Base-by-base conservation (phyloP, 2,797 vertebrate genomes). In the Gymnocypris eckloni region DNA sequence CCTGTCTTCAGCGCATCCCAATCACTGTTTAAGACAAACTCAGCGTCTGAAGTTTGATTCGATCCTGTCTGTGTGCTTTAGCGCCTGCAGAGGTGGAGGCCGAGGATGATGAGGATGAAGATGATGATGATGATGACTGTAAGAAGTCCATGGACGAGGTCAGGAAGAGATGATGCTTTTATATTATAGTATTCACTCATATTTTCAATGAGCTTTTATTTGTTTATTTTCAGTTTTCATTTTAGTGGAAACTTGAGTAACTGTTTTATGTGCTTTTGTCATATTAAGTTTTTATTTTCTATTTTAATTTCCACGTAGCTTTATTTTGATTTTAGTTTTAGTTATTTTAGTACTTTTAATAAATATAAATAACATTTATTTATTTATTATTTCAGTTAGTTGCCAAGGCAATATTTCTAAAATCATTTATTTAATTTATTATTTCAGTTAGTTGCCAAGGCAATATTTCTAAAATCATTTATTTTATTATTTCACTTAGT, bases 91-190 rank as follows among this genome's bases (percentile, higher is more conserved):
- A 99, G 88, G 96, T 97, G 33, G 98, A 99, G 25, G 97, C 97
- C 0, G 98, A 99, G 89, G 99, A 98, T 66, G 98, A 99, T 59
- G 97, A 98, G 1, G 98, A 99, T 1, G 98, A 99, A 13, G 97
- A 99, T 0, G 97, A 99, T 11, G 98, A 99, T 37, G 98, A 96
- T 86, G 95, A 96, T 48, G 93, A 97, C 91, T 97, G 97, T 96
- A 99, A 99, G 95, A 99, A 99, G 94, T 97, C 96, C 20, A 97
- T 96, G 95, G 96, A 97, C 86, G 97, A 97, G 93, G 96, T 97
- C 82, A 76, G 64, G 28, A 20, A 11, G 15, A 45, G 50, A 4
- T 43, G 43, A 25, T 61, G n/a, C 10, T 25, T 61, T 25, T 25
- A 13, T 25, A 25, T 25, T 13, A 25, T 2, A 61, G 4, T 25